These are phyloP conservation scores for Helicorthomorpha holstii DNA, from an alignment of 1,140 invertebrate species.

Conservation along the genomic window DNA sequence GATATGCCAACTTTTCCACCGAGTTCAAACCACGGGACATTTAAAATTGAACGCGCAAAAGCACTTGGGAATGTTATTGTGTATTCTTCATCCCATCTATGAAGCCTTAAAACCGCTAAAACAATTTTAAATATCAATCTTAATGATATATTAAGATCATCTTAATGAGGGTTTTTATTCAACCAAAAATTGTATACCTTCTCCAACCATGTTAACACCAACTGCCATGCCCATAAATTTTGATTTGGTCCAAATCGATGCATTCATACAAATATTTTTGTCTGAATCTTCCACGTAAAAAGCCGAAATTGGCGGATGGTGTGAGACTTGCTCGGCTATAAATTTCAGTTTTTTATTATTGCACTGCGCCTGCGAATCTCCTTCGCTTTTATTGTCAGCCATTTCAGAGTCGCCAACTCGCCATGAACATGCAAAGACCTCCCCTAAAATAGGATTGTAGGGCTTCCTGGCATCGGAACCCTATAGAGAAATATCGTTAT, in stretches of 20 bases:
- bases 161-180: too few relatives aligned
- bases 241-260: conserved; percentile 29
- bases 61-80: conserved; percentile 27
- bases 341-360: conserved; percentile 17
- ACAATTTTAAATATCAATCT: too few relatives aligned
- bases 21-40: conserved; percentile 30
- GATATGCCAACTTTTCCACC: conserved; percentile 27
- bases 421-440: conserved; percentile 36
- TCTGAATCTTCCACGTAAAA: conserved; percentile 30
- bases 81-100: conserved; percentile 27
- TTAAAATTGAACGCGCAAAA: conserved; percentile 30
- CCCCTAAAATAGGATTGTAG: conserved; percentile 39
- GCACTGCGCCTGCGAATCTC: conserved; percentile 1
- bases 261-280: conserved; percentile 25
- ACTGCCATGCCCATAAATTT: conserved; percentile 31
- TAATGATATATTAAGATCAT: background rate
- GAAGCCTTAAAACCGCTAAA: conserved; percentile 22
- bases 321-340: conserved; percentile 38
- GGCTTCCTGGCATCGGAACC: conserved; percentile 37
- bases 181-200: conserved; percentile 15
- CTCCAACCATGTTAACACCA: conserved; percentile 28
- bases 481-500: conserved; percentile 17
- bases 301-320: conserved; percentile 36
- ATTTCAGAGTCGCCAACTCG: conserved; percentile 17
- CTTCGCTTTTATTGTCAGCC: conserved; percentile 3